Conservation (phyloP, 2,797 vertebrate genomes). For the Bradypodion ventrale region DNA sequence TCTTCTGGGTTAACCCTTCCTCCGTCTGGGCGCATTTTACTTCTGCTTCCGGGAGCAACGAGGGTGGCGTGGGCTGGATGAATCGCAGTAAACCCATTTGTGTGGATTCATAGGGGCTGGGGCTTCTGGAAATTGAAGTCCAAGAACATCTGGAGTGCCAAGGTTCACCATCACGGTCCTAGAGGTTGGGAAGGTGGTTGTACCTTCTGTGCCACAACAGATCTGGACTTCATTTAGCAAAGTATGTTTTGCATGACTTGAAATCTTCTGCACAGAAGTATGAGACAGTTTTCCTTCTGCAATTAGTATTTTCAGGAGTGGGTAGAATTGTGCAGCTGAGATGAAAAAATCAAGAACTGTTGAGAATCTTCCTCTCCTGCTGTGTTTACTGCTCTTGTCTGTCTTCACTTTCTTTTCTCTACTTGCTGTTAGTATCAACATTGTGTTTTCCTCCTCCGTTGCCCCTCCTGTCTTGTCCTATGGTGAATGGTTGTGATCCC, state of each 20-base stretch:
- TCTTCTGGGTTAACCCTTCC: no score
- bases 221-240: slow-evolving; percentile 5
- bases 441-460: background rate
- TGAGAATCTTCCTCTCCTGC: background rate
- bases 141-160: no score
- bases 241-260: slow-evolving; percentile 15
- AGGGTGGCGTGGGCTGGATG: no score
- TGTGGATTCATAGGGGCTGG: no score
- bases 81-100: no score
- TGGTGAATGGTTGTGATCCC: slow-evolving; percentile 70
- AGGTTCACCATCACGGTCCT: no score
- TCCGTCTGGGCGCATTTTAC: no score
- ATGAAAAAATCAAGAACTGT: background rate
- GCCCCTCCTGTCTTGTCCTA: slow-evolving; percentile 52
- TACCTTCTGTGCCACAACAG: background rate
- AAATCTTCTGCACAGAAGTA: rapidly evolving
- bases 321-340: background rate
- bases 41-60: no score
- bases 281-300: background rate
- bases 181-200: background rate
- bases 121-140: no score
- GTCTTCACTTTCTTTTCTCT: slow-evolving; percentile 12
- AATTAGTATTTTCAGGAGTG: background rate
- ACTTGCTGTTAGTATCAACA: slow-evolving; percentile 45
- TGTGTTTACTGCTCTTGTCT: background rate